Evolutionary conservation across 2,888 invertebrate species (phyloP), one percentile per base, ranked within the genome.

Genomic region (Beris chalybata): DNA sequence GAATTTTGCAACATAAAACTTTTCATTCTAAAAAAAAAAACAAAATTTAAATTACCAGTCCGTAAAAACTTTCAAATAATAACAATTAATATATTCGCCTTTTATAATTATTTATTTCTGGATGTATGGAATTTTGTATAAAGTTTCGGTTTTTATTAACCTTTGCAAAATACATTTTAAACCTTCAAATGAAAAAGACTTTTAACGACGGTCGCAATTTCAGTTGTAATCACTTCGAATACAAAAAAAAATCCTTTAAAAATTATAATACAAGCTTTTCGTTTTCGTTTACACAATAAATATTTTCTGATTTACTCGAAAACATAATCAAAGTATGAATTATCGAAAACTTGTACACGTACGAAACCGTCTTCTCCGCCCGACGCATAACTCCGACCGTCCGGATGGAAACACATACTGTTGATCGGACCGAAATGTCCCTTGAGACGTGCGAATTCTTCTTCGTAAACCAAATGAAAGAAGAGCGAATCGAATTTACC

Each of bases 381-480:
- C 61, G 96, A 95, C 67, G 93, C 92, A 80, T 95, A 96, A 78
- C 95, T 94, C 78, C 91, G 93, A 59, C 99, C 99, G 83, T 96
- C 95, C 1, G 99, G 99, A 83, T 97, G 97, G 84, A 98, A 99
- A 58, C 94, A 91, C 73, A 98, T 87, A 82, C 95, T 95, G 86
- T 99, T 99, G 76, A 99, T 99, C 2, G 99, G 99, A 74, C 99
- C 99, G 78, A 99, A 99, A 83, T 99, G 99, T 66, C 98, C 98
- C 80, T 98, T 99, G n/a, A 99, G 90, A 69, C 96, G 85, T 0
- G 92, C 97, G 81, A 97, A 97, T 78, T 97, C 97, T 77, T 97
- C 96, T 82, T 97, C 97, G 80, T 95, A 97, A 30, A 97, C 90
- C 74, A 96, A 83, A 80, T 97, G 96, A 86, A 92, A 98, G 84